Evolutionary conservation across 1,140 invertebrate species (phyloP), one percentile per base, ranked within the genome.

Genomic region (Bombus confusus): DNA sequence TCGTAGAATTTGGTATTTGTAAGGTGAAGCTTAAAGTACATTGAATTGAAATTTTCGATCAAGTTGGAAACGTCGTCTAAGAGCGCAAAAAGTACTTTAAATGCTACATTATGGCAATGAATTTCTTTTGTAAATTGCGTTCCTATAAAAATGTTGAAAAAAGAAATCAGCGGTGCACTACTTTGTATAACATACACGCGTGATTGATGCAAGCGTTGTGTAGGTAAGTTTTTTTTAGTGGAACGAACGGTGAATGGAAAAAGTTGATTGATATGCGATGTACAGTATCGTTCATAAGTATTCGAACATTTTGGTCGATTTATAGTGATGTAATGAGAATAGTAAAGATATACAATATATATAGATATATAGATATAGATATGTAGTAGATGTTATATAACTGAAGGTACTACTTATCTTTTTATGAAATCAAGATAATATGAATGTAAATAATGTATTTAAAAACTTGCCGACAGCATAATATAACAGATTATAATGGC

Each of bases 221-320:
- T 18, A 47, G 18, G 15, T 52, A 52, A 62, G 59, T 28, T 31
- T 43, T 34, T 73, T 43, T 31, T 25, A 6, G 10, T 34, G 10
- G 1, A 13, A 25, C 25, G 6, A 39, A 59, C 43, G 31, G 34
- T 25, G 41, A 47, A 34, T 34, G 9, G 31, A 74, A 74, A 47
- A 47, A 74, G n/a, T 74, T 74, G 41, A 74, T 75, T 52, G 47
- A 76, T 59, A 37, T n/a, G 18, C 34, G 31, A 18, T n/a, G 47
- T 37, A 13, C 12, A 62, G 22, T 37, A 25, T 18, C 31, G 64
- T 34, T 66, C 31, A 66, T 66, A 66, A 66, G 31, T 34, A 18
- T 66, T 18, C 64, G 6, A 15, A 34, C 31, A 22, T 34, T 31
- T 68, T 18, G 1, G 28, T 28, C 25, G 28, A 62, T n/a, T 62